Evolutionary conservation across 2,113 vertebrate species (phyloP).

Genomic region (Trachemys scripta): DNA sequence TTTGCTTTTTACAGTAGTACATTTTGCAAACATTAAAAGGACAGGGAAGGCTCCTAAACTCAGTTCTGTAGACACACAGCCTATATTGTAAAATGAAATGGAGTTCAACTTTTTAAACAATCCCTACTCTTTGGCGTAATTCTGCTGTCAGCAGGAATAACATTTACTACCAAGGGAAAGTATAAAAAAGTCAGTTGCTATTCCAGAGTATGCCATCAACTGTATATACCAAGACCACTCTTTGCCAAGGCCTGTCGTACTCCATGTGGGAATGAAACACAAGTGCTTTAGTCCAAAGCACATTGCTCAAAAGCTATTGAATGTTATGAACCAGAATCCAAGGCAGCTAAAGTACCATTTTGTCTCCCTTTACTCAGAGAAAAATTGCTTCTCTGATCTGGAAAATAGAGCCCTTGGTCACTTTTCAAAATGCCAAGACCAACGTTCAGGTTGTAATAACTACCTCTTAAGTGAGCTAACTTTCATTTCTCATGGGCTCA

Average conservation of each 20-base stretch:
- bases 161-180: neutral
- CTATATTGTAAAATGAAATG: neutral
- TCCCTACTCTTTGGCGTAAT: constrained; percentile 25
- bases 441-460: constrained; percentile 30
- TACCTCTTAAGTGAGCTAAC: constrained; percentile 22
- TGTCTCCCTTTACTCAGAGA: neutral
- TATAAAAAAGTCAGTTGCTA: neutral
- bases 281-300: neutral
- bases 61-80: constrained; percentile 23
- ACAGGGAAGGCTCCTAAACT: neutral
- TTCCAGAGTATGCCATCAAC: rapidly evolving
- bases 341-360: neutral
- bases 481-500: constrained; percentile 27
- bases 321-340: neutral
- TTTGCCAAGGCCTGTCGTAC: neutral
- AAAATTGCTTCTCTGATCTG: constrained; percentile 1
- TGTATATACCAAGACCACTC: rapidly evolving
- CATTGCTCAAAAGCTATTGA: neutral
- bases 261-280: neutral
- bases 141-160: neutral
- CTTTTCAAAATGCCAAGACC: neutral
- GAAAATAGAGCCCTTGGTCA: constrained; percentile 1
- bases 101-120: neutral
- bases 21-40: constrained; percentile 35
- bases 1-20: neutral